Percentiles rank a stretch among this genome's conserved stretches.
Evolutionary conservation across 2,113 vertebrate species (phyloP).

Genomic region (Vidua macroura): DNA sequence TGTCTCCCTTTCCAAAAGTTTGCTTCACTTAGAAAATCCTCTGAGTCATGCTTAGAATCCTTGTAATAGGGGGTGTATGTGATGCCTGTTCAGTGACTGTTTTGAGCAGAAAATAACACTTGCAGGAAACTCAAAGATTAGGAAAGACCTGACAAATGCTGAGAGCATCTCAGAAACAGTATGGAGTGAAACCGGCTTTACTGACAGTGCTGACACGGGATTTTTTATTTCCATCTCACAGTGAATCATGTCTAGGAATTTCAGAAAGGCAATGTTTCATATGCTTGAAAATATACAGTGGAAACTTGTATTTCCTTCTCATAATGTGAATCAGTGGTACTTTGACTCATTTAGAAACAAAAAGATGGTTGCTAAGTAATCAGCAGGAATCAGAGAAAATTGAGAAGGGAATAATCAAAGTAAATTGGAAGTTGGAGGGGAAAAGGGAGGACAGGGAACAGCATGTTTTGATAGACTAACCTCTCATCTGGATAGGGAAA

Average conservation of each 20-base stretch:
- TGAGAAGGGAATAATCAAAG: not conserved
- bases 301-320: not conserved
- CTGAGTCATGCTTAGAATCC: not conserved
- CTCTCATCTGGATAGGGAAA: not conserved
- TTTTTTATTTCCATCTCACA: not conserved
- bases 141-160: not conserved
- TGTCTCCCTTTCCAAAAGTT: not conserved
- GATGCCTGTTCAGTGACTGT: not conserved
- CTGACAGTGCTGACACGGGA: not conserved
- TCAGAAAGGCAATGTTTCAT: not conserved
- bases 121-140: not conserved
- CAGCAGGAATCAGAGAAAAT: not conserved
- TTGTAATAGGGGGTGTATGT: not conserved
- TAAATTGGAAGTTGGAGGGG: not conserved
- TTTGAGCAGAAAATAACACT: not conserved
- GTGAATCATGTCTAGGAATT: not conserved
- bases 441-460: not conserved
- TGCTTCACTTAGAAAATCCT: not conserved
- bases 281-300: not conserved
- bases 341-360: not conserved
- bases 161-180: not conserved
- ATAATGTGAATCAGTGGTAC: not conserved
- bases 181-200: not conserved
- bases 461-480: not conserved
- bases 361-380: not conserved